These are phyloP conservation scores for Caenorhabditis sp. DNA, from an alignment of 2,888 invertebrate species.

Conservation along the genomic window DNA sequence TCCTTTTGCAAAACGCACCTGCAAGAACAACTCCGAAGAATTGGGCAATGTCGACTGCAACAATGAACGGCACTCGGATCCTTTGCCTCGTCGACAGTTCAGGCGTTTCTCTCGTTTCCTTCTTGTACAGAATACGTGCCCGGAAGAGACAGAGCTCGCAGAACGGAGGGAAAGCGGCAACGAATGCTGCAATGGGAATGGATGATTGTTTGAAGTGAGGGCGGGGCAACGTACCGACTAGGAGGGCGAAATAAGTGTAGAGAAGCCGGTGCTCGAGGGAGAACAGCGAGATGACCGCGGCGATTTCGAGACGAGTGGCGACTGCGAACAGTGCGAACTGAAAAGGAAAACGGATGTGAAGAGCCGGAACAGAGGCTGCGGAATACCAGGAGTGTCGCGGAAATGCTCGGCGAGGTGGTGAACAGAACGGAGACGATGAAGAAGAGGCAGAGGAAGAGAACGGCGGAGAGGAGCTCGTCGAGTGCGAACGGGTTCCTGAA, in stretches of 20 bases:
- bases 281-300: conserved; percentile 5
- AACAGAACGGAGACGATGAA: conserved; percentile 1
- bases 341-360: background rate
- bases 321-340: conserved; percentile 25
- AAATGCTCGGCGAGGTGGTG: background rate
- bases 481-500: conserved; percentile 21
- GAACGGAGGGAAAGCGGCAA: conserved; percentile 12
- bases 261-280: background rate
- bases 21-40: background rate
- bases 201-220: no score
- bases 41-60: conserved; percentile 13
- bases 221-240: background rate
- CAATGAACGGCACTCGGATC: conserved; percentile 20
- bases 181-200: conserved; percentile 5
- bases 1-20: conserved; percentile 6
- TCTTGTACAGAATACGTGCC: no score
- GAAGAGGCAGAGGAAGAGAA: background rate
- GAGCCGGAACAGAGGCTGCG: background rate
- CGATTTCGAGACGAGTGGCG: conserved; percentile 12
- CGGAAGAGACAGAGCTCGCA: conserved; percentile 17
- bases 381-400: background rate
- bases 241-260: conserved; percentile 8
- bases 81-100: conserved; percentile 14
- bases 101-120: no score
- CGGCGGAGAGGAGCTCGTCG: background rate